Percentiles rank a stretch among this genome's conserved stretches.
These are phyloP conservation scores for Telenomus remus DNA, from an alignment of 1,140 invertebrate genomes.

Conservation along the genomic window DNA sequence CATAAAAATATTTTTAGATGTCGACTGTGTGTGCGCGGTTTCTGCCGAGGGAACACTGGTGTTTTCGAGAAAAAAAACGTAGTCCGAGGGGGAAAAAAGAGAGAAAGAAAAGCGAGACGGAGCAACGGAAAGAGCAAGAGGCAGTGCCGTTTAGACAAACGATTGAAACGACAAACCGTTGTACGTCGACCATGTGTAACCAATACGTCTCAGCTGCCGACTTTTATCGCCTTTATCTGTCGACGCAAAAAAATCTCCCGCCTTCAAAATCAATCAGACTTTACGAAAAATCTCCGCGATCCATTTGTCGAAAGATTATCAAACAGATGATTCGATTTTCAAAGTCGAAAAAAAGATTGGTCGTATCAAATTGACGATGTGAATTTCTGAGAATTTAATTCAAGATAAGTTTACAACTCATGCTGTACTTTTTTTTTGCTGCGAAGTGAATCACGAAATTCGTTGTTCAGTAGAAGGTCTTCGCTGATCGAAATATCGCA, in stretches of 20 bases:
- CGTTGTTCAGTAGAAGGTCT: slow-evolving; percentile 46
- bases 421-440: too few species aligned
- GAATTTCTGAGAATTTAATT: too few species aligned
- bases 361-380: too few species aligned
- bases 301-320: slow-evolving; percentile 11
- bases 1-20: slow-evolving; percentile 75
- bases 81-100: slow-evolving; percentile 54
- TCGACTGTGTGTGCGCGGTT: slow-evolving; percentile 33
- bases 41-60: slow-evolving; percentile 34
- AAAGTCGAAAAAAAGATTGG: too few species aligned
- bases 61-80: slow-evolving; percentile 39
- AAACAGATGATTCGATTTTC: too few species aligned
- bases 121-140: slow-evolving; percentile 64
- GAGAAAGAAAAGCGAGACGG: slow-evolving; percentile 43
- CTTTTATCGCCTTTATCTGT: slow-evolving; percentile 58
- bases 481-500: slow-evolving; percentile 57
- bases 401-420: too few species aligned
- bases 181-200: slow-evolving; percentile 67
- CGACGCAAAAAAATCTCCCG: slow-evolving; percentile 42
- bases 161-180: slow-evolving; percentile 64
- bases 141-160: slow-evolving; percentile 45
- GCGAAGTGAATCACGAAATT: too few species aligned
- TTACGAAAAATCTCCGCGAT: slow-evolving; percentile 33
- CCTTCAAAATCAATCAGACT: slow-evolving; percentile 52
- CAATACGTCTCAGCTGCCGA: slow-evolving; percentile 71